These are phyloP conservation scores for Vannuccia rotundouncinata DNA, from an alignment of 2,888 invertebrate genomes.

Conservation along the genomic window DNA sequence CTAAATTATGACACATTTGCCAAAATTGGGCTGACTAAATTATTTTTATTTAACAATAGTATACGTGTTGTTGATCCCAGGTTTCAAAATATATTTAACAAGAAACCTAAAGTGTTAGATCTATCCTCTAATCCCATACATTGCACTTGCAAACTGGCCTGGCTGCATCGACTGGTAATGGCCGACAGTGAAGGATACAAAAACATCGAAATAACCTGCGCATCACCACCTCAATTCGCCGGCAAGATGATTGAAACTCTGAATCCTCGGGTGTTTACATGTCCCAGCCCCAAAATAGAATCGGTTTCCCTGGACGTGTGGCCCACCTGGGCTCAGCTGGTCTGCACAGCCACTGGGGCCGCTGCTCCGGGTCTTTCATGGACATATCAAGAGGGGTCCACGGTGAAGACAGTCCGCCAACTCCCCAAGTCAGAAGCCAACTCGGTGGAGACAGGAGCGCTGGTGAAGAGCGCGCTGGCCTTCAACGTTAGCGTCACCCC, in stretches of 20 bases:
- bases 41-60: slow-evolving; percentile 29
- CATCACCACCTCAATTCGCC: slow-evolving; percentile 3
- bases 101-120: background rate
- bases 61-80: slow-evolving; percentile 17
- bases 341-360: slow-evolving; percentile 13
- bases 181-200: slow-evolving; percentile 7
- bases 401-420: background rate
- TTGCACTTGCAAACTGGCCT: slow-evolving; percentile 28
- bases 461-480: background rate
- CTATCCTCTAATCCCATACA: slow-evolving; percentile 30
- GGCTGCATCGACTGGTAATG: slow-evolving; percentile 22
- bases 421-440: background rate
- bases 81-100: slow-evolving; percentile 20
- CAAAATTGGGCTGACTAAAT: background rate
- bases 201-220: slow-evolving; percentile 6
- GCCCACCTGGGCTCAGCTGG: slow-evolving; percentile 6
- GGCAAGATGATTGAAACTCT: background rate
- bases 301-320: slow-evolving; percentile 3
- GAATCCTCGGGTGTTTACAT: background rate
- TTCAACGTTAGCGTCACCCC: background rate
- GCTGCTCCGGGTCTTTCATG: background rate
- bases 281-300: slow-evolving; percentile 30
- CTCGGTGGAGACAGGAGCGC: background rate
- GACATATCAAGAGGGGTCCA: slow-evolving; percentile 19
- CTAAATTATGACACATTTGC: slow-evolving; percentile 13